Evolutionary conservation across 2,888 invertebrate species (phyloP), one percentile per base, ranked within the genome.

Genomic region (Thera britannica): DNA sequence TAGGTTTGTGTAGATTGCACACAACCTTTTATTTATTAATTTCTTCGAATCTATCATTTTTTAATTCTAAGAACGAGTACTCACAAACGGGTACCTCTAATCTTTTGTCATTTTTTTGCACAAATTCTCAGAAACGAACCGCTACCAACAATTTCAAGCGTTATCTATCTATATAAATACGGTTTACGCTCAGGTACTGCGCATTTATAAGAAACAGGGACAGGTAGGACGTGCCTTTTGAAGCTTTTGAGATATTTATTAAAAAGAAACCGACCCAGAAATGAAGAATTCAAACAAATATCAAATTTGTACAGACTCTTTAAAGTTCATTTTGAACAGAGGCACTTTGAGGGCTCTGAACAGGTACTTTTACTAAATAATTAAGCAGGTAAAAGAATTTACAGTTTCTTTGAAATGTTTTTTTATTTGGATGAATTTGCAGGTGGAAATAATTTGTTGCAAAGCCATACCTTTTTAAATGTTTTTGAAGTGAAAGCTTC

Each of bases 141-240:
- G 49, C n/a, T 48, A 12, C 49, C 23, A 36, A 62, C 58, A 59
- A 51, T 65, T 70, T 7, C 6, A 57, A 63, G 58, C 56, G 63
- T 70, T 70, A 67, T 54, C 23, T 70, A 67, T 52, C 64, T 58
- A 61, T 67, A 54, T 67, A 64, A 55, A 68, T 72, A 71, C 67
- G 69, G 67, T 67, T 67, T 55, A 56, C 11, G n/a, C 64, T 34
- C 72, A 73, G 73, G 72, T 75, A 73, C 60, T 57, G 58, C 70
- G 63, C 66, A 48, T 68, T 62, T 52, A 66, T 68, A 70, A 69
- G 68, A 68, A 73, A 68, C 69, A 65, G 41, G 69, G 65, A 68
- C 72, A 71, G 72, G 73, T 72, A 67, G 51, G 46, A 72, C 72
- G 75, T 75, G 73, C 62, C 72, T 70, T 67, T 72, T 68, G 59